Evolutionary conservation across 2,888 invertebrate genomes (phyloP).

Genomic region (Lordiphosa andalusiaca): DNA sequence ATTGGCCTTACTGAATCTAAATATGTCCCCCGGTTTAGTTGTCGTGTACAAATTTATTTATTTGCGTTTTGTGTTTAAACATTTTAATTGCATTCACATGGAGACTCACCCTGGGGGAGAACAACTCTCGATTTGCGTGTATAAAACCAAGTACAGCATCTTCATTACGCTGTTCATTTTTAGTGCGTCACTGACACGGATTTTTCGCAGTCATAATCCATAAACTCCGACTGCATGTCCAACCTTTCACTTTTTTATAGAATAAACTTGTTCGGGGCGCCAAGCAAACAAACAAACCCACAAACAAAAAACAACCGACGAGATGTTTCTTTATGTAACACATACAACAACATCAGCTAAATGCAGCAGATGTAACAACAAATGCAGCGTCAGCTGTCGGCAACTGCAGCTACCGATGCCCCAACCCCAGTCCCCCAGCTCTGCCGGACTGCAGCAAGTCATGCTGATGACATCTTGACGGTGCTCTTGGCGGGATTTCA

Average conservation of each 20-base stretch:
- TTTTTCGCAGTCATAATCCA: slow-evolving; percentile 36
- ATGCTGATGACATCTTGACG: slow-evolving; percentile 13
- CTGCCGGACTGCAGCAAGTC: slow-evolving; percentile 23
- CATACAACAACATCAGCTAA: slow-evolving; percentile 24
- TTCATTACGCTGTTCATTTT: slow-evolving; percentile 33
- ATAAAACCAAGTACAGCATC: slow-evolving; percentile 11
- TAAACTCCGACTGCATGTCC: slow-evolving; percentile 26
- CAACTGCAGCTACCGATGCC: slow-evolving; percentile 18
- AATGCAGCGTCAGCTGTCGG: slow-evolving; percentile 35
- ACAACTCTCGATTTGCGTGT: neutral
- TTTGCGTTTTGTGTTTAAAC: no score
- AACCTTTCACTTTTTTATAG: slow-evolving; percentile 71
- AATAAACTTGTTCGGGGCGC: slow-evolving; percentile 63
- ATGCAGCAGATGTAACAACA: slow-evolving; percentile 54
- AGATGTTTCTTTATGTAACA: slow-evolving; percentile 68
- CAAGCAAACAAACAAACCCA: slow-evolving; percentile 28
- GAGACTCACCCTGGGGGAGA: neutral
- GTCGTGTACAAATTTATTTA: no score
- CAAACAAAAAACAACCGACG: slow-evolving; percentile 33
- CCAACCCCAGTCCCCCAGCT: neutral
- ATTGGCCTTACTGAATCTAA: no score
- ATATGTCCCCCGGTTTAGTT: no score
- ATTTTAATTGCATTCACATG: no score
- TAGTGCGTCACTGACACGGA: slow-evolving; percentile 72
- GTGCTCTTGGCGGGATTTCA: slow-evolving; percentile 5